These are phyloP conservation scores for Pterocles orientalis DNA, from an alignment of 2,113 vertebrate genomes.

Conservation along the genomic window DNA sequence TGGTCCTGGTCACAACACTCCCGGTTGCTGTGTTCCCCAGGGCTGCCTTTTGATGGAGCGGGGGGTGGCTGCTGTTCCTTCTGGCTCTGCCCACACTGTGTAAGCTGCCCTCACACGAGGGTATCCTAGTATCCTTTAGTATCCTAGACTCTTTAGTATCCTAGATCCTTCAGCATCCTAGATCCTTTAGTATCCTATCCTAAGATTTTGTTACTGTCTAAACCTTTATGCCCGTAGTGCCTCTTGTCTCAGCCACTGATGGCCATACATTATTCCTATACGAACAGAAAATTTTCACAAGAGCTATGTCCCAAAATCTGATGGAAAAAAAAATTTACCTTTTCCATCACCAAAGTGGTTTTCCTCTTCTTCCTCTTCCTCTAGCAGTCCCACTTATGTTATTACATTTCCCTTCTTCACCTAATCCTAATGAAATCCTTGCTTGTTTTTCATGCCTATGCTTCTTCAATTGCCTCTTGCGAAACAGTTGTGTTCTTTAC, in stretches of 20 bases:
- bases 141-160: too few relatives aligned
- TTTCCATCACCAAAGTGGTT: not conserved
- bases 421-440: not conserved
- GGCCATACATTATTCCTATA: not conserved
- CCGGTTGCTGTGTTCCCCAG: too few relatives aligned
- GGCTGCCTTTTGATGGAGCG: too few relatives aligned
- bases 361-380: not conserved
- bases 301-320: not conserved
- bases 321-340: not conserved
- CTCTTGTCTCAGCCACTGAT: not conserved
- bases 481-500: not conserved
- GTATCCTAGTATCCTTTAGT: too few relatives aligned
- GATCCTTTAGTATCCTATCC: not conserved
- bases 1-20: too few relatives aligned
- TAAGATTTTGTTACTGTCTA: not conserved
- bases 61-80: too few relatives aligned
- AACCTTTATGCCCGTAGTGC: not conserved
- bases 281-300: not conserved
- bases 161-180: too few relatives aligned
- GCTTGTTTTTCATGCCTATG: not conserved
- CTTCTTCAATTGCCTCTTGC: not conserved
- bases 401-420: not conserved
- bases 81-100: too few relatives aligned
- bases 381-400: not conserved
- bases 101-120: too few relatives aligned